Evolutionary conservation across 2,113 vertebrate species (phyloP).

Genomic region (Anhinga rufa): DNA sequence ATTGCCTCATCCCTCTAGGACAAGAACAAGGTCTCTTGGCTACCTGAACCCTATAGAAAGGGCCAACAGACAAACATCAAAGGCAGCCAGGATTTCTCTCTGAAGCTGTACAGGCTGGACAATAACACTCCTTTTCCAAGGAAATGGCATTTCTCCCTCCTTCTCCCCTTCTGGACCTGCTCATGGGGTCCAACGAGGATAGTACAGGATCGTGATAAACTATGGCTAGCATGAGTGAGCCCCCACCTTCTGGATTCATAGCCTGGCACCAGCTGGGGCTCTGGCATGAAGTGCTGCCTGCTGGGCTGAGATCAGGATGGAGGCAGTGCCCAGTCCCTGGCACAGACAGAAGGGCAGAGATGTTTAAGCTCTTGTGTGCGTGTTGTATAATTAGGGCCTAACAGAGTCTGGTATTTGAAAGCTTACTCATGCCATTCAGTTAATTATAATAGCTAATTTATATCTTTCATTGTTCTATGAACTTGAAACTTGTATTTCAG

Average conservation of each 20-base stretch:
- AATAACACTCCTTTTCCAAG: not conserved
- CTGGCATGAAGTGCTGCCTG: not conserved
- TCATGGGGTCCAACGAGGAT: not conserved
- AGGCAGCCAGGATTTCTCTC: not conserved
- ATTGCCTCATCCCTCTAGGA: not conserved
- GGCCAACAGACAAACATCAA: not conserved
- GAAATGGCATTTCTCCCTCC: not conserved
- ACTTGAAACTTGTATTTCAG: not conserved
- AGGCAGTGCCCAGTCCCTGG: not conserved
- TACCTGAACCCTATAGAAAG: not conserved
- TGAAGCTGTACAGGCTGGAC: not conserved
- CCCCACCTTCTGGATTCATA: not conserved
- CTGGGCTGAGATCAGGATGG: not conserved
- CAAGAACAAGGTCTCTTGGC: not conserved
- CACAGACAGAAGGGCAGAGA: not conserved
- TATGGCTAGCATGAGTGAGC: not conserved
- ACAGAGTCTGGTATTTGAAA: not conserved
- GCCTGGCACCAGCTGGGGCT: not conserved
- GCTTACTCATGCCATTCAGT: not conserved
- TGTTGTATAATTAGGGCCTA: not conserved
- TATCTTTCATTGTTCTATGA: not conserved
- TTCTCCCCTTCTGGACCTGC: not conserved
- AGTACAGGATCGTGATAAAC: not conserved
- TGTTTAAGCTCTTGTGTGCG: not conserved
- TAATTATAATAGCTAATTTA: slow-evolving; percentile 16